Base-by-base conservation (phyloP, 2,888 invertebrate species). In the Ditula angustiorana region DNA sequence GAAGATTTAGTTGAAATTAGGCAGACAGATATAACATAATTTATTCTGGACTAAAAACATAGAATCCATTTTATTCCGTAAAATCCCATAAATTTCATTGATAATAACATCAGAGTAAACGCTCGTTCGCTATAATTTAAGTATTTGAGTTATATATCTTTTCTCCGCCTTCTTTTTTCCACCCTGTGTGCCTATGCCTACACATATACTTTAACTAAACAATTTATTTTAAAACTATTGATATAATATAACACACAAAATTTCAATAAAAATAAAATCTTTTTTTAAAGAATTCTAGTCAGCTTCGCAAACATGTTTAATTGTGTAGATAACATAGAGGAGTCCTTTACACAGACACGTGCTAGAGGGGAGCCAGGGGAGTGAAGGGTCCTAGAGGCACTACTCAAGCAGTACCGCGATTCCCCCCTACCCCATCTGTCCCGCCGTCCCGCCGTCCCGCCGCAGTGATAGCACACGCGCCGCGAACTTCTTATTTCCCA, bases 381-480 rank as follows among this genome's bases (percentile, higher is more conserved):
- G 37, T 33, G 23, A 50, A 63, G 63, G 19, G 63, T 50, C 30
- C 63, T 63, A 26, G 19, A 53, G 33, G 28, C 55, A 23, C 47
- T 33, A 37, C 50, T 63, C 24, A 19, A 63, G 63, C 53, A 23
- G 46, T 5, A 19, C 50, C 30, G 49, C 26, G 21, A 37, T 50
- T 26, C 47, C 55, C 30, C 57, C 24, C 37, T 49, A 49, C 56
- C 23, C 53, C 13, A 33, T 11, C 33, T 23, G 46, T 21, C 21
- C 46, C 24, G 24, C 21, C 24, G 30, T n/a, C n/a, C 13, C 46
- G 11, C 23, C n/a, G 46, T 21, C 21, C 46, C 24, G 24, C 21
- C 24, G 30, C 57, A n/a, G 37, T 30, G 57, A 63, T 63, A 57
- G 63, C 63, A 63, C 63, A 63, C 49, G 63, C 57, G 19, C 50